Evolutionary conservation across 2,113 vertebrate species (phyloP).

Genomic region (Gallinago undulata): DNA sequence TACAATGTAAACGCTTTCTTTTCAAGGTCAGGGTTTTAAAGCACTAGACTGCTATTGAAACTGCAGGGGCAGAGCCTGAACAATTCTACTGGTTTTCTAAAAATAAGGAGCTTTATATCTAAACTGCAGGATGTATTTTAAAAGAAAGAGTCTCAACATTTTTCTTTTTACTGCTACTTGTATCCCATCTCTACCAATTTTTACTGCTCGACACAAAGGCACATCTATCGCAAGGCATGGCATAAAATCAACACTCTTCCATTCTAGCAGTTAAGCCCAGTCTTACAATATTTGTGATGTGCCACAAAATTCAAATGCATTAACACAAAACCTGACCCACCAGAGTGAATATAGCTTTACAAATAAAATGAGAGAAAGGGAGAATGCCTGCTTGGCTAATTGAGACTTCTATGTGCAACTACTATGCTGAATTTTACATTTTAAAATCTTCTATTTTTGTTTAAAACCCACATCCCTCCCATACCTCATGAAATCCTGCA

Average conservation of each 20-base stretch:
- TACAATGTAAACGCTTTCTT: constrained; percentile 71
- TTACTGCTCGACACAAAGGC: constrained; percentile 6
- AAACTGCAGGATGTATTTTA: constrained; percentile 65
- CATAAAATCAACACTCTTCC: constrained; percentile 30
- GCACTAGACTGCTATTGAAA: constrained; percentile 67
- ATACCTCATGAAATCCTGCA: not conserved
- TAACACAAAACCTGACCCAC: not conserved
- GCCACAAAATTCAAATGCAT: not conserved
- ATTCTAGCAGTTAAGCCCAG: not conserved
- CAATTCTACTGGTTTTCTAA: constrained; percentile 64
- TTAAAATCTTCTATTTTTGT: not conserved
- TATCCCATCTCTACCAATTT: constrained; percentile 57
- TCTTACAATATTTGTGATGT: not conserved
- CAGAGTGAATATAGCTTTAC: not conserved
- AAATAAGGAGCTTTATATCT: constrained; percentile 72
- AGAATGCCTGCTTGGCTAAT: not conserved
- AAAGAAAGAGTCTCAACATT: constrained; percentile 60
- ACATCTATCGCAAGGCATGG: not conserved
- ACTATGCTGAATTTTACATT: not conserved
- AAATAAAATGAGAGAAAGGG: not conserved
- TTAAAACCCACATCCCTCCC: not conserved
- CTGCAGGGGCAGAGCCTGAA: constrained; percentile 65
- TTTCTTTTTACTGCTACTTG: constrained; percentile 52
- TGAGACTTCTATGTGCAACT: not conserved
- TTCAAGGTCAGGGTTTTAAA: constrained; percentile 71